These are phyloP conservation scores for Flabesymbios commensalis DNA, from an alignment of 2,888 invertebrate species.

Conservation along the genomic window DNA sequence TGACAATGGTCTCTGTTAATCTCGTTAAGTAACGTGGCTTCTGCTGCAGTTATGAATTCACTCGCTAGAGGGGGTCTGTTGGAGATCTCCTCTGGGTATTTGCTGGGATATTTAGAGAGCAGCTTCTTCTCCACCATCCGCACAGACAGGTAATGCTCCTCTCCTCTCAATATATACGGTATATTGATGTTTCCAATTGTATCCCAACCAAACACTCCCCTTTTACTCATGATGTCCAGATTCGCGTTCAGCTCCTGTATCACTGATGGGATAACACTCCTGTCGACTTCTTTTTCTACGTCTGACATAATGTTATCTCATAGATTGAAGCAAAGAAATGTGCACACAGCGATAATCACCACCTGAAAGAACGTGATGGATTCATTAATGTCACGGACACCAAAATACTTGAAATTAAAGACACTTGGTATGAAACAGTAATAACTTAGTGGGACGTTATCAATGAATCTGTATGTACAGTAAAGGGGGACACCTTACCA, in stretches of 20 bases:
- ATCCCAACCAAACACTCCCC: slow-evolving; percentile 83
- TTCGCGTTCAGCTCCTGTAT: slow-evolving; percentile 6
- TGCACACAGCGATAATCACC: too few relatives aligned
- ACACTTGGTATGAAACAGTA: too few relatives aligned
- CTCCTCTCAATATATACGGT: slow-evolving; percentile 83
- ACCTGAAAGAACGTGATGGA: too few relatives aligned
- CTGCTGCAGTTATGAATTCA: slow-evolving; percentile 89
- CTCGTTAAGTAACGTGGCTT: slow-evolving; percentile 86
- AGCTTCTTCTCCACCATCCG: slow-evolving; percentile 90
- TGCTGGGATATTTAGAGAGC: slow-evolving; percentile 52
- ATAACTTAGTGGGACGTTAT: too few relatives aligned
- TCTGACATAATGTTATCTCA: too few relatives aligned
- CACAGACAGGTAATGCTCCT: slow-evolving; percentile 89
- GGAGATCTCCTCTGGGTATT: slow-evolving; percentile 78
- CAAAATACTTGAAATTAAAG: too few relatives aligned
- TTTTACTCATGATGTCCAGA: slow-evolving; percentile 61
- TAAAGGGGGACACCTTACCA: too few relatives aligned
- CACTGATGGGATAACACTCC: too few relatives aligned
- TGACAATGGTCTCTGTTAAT: slow-evolving; percentile 92
- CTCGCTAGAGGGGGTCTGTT: slow-evolving; percentile 87
- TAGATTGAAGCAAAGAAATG: too few relatives aligned
- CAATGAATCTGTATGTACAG: too few relatives aligned
- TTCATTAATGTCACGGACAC: too few relatives aligned
- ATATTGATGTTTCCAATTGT: slow-evolving; percentile 74
- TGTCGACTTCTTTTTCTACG: too few relatives aligned